A percentile compares a stretch with the other conserved stretches of the same genome.
Evolutionary conservation across 2,113 vertebrate species (phyloP).

Genomic region (Psephotus haematonotus): DNA sequence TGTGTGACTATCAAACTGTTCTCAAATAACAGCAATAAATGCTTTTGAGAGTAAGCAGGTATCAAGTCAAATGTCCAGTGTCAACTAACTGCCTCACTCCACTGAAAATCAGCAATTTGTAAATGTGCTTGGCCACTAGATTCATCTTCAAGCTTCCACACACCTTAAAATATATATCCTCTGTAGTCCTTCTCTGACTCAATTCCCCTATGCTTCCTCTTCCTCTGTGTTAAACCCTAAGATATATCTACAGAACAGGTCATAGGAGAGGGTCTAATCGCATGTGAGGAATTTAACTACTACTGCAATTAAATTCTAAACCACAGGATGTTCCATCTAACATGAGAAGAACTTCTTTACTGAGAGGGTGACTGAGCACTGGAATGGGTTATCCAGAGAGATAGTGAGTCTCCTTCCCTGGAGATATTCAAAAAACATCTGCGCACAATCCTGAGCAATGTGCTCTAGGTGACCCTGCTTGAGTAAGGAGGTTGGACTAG

Average conservation of each 20-base stretch:
- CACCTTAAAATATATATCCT: background rate
- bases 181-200: background rate
- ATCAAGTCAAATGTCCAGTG: background rate
- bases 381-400: background rate
- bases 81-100: background rate
- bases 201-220: background rate
- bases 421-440: background rate
- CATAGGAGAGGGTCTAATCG: background rate
- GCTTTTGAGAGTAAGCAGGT: background rate
- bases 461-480: background rate
- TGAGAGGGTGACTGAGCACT: background rate
- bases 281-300: background rate
- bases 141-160: background rate
- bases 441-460: background rate
- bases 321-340: background rate
- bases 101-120: background rate
- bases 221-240: background rate
- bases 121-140: background rate
- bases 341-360: background rate
- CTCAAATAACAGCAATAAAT: background rate
- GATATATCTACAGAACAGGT: background rate
- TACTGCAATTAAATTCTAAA: background rate
- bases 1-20: background rate
- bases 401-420: background rate
- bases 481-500: background rate